These are phyloP conservation scores for Polymixis flavicincta DNA, from an alignment of 2,888 invertebrate genomes.

Conservation along the genomic window DNA sequence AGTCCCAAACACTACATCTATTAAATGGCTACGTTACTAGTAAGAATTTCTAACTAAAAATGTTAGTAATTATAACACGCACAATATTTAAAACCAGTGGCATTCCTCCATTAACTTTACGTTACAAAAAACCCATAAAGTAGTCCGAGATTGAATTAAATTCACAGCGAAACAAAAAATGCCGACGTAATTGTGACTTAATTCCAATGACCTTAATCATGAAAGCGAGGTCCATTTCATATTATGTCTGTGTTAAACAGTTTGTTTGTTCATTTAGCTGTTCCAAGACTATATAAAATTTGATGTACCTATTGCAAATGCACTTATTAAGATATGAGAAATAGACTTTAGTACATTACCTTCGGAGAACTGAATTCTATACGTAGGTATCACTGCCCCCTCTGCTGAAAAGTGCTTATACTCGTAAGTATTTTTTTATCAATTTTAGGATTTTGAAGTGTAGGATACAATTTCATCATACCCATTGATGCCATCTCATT, in stretches of 20 bases:
- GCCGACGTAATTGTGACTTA: slow-evolving; percentile 53
- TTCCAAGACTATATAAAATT: neutral
- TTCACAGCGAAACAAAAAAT: slow-evolving; percentile 55
- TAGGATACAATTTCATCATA: neutral
- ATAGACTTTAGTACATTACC: neutral
- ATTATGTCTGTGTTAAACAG: slow-evolving; percentile 15
- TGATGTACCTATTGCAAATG: slow-evolving; percentile 1
- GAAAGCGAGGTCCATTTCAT: slow-evolving; percentile 38
- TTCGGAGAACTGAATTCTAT: neutral
- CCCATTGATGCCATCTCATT: too few relatives aligned
- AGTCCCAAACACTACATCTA: too few relatives aligned
- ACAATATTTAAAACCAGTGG: neutral
- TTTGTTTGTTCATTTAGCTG: slow-evolving; percentile 30
- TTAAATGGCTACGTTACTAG: too few relatives aligned
- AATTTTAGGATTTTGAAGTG: neutral
- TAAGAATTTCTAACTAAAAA: neutral
- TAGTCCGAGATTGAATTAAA: slow-evolving; percentile 41
- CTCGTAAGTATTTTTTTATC: neutral
- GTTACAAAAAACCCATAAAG: slow-evolving; percentile 20
- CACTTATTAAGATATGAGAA: neutral
- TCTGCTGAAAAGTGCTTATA: slow-evolving; percentile 7
- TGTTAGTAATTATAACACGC: slow-evolving; percentile 9
- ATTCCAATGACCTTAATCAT: slow-evolving; percentile 57
- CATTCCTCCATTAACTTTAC: slow-evolving; percentile 8
- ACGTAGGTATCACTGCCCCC: neutral